Percentiles rank a stretch among this genome's conserved stretches.
Evolutionary conservation across 2,888 invertebrate genomes (phyloP).

Genomic region (Thymelicus lineola): DNA sequence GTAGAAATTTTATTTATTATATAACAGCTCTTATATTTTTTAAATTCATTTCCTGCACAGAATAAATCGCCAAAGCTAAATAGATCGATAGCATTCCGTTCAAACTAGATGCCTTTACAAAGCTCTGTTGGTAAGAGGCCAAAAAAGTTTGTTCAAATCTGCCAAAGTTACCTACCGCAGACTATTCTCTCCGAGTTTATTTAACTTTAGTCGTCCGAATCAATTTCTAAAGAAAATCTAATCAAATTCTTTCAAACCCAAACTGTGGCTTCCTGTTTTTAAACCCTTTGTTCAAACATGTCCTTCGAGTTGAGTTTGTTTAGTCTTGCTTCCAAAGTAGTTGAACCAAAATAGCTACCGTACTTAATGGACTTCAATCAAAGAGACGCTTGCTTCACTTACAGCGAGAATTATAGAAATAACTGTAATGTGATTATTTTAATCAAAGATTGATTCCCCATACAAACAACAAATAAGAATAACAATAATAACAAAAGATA

Average conservation of each 20-base stretch:
- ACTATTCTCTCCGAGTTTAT: slow-evolving; percentile 1
- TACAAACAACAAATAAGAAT: no score
- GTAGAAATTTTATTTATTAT: not conserved
- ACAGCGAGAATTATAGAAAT: not conserved
- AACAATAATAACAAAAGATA: no score
- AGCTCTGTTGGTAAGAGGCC: slow-evolving; percentile 17
- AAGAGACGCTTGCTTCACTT: not conserved
- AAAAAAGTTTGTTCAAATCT: slow-evolving; percentile 25
- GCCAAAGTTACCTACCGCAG: slow-evolving; percentile 19
- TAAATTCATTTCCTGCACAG: no score
- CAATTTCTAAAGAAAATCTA: slow-evolving; percentile 21
- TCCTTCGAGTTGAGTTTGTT: slow-evolving; percentile 48
- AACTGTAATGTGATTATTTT: no score
- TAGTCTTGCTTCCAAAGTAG: slow-evolving; percentile 42
- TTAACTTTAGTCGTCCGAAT: slow-evolving; percentile 20
- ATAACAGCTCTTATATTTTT: no score
- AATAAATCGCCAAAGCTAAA: no score
- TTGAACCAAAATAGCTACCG: slow-evolving; percentile 22
- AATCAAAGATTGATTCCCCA: no score
- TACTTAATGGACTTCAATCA: slow-evolving; percentile 28
- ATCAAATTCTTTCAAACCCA: slow-evolving; percentile 16
- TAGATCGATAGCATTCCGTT: not conserved
- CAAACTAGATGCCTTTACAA: not conserved
- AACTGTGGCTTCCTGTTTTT: slow-evolving; percentile 56
- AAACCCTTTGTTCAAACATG: slow-evolving; percentile 58